These are phyloP conservation scores for Urocyon cinereoargenteus DNA, from an alignment of 2,797 vertebrate genomes.

Conservation along the genomic window DNA sequence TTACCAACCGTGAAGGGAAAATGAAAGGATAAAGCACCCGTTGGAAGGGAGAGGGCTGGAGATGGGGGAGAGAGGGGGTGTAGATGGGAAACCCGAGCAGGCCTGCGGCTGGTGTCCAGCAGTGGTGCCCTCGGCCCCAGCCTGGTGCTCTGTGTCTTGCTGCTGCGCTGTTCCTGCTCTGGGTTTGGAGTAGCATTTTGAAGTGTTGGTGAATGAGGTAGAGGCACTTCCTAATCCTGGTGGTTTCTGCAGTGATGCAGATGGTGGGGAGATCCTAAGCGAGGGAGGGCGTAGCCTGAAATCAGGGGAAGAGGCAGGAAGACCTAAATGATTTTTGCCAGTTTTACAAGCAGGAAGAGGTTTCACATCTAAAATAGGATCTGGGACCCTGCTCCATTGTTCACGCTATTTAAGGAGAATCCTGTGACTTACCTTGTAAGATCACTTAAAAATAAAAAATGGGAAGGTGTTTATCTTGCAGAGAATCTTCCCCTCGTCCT, in stretches of 20 bases:
- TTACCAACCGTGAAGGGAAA: background rate
- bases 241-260: background rate
- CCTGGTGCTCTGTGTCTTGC: background rate
- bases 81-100: background rate
- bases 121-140: background rate
- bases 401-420: background rate
- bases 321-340: background rate
- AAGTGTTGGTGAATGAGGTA: background rate
- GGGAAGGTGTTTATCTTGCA: background rate
- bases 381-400: background rate
- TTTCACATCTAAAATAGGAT: conserved; percentile 31
- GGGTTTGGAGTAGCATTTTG: background rate
- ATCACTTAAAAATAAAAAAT: background rate
- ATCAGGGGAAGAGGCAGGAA: background rate
- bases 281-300: background rate
- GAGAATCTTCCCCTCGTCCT: background rate
- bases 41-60: background rate
- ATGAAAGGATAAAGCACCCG: background rate
- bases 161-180: background rate
- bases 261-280: background rate
- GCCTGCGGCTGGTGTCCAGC: background rate
- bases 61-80: background rate
- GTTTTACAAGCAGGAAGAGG: background rate
- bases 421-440: background rate
- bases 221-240: background rate